phyloP scores from a whole-genome alignment of 1,140 invertebrate genomes.

The Zaprionus inermis region DNA sequence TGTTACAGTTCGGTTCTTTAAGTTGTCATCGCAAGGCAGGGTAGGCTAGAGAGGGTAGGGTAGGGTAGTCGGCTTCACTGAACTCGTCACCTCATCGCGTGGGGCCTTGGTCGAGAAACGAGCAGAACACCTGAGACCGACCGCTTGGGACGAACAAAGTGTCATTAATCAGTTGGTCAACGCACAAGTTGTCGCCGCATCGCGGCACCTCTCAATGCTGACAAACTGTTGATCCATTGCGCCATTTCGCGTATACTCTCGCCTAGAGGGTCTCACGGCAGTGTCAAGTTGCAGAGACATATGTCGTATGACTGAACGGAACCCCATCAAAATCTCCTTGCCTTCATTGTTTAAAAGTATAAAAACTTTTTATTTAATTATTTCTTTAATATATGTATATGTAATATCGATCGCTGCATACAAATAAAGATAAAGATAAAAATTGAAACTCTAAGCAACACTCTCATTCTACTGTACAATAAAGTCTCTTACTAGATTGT shows the following conservation, averaged over 20 bases:
- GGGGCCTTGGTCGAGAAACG: constrained; percentile 23
- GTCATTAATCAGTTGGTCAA: constrained; percentile 38
- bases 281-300: not conserved
- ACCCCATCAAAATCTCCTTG: no score
- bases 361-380: no score
- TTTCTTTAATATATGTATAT: no score
- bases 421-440: no score
- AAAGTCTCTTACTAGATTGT: not conserved
- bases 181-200: constrained; percentile 13
- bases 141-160: constrained; percentile 13
- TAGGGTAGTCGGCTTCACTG: constrained; percentile 1
- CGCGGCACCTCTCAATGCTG: constrained; percentile 19
- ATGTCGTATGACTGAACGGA: no score
- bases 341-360: no score
- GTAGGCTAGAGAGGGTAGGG: no score
- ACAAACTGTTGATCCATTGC: constrained; percentile 33
- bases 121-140: constrained; percentile 21
- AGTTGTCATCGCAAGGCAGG: not conserved
- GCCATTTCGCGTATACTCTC: not conserved
- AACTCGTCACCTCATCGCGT: constrained; percentile 1
- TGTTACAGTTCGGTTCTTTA: constrained; percentile 13
- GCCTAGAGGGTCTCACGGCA: not conserved
- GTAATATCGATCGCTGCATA: not conserved
- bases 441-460: not conserved
- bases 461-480: not conserved